Percentiles rank a stretch among this genome's conserved stretches.
Conservation (phyloP, 2,888 invertebrate genomes). For the Dicycla oo region DNA sequence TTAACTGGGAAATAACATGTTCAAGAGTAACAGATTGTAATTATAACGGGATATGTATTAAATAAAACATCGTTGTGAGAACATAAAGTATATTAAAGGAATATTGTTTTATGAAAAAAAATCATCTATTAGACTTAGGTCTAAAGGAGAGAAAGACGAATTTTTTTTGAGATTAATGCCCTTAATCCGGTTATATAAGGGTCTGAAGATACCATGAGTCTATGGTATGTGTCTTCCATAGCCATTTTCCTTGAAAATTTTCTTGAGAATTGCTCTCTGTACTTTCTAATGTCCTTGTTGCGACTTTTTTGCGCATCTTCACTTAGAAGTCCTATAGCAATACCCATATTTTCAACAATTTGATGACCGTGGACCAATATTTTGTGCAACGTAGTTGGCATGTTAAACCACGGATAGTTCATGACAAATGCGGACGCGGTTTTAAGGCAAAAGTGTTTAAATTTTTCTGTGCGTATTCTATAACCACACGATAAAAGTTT, state of each 20-base stretch:
- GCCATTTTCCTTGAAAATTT: conserved; percentile 16
- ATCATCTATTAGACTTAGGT: background rate
- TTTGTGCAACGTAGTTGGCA: conserved; percentile 28
- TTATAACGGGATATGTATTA: conserved; percentile 20
- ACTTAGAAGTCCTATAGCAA: conserved; percentile 20
- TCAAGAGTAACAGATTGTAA: conserved; percentile 20
- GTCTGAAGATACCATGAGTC: conserved; percentile 10
- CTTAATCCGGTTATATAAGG: background rate
- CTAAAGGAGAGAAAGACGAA: background rate
- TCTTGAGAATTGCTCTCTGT: conserved; percentile 16
- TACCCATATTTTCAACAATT: conserved; percentile 20
- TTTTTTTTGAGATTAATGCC: background rate
- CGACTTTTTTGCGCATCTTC: conserved; percentile 13
- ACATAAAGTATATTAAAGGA: background rate
- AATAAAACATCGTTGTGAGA: conserved; percentile 12
- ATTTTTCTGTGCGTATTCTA: conserved; percentile 11
- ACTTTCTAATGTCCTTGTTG: conserved; percentile 4
- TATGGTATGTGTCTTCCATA: conserved; percentile 20
- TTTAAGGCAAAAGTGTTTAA: conserved; percentile 20
- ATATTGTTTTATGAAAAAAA: background rate
- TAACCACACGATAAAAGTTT: conserved; percentile 28
- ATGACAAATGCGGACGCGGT: conserved; percentile 25
- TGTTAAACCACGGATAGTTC: conserved; percentile 26
- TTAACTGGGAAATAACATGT: conserved; percentile 21
- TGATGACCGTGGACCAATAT: conserved; percentile 25